Evolutionary conservation across 2,888 invertebrate genomes (phyloP).

Genomic region (Alloplasta piceator): DNA sequence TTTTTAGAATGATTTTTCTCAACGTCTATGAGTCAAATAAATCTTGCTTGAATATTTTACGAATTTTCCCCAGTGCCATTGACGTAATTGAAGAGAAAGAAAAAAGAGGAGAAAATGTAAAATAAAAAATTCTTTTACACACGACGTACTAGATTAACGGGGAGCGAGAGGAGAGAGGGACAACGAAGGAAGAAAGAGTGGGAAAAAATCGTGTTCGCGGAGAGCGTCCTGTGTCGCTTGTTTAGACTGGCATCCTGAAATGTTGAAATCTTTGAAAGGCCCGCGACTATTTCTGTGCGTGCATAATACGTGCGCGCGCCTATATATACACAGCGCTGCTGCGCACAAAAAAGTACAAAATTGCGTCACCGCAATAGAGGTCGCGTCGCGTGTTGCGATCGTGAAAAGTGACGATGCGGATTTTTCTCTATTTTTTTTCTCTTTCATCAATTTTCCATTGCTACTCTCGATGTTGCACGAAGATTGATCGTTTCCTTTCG

Average conservation of each 20-base stretch:
- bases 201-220: constrained; percentile 13
- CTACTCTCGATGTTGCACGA: no score
- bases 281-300: not conserved
- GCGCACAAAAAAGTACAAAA: constrained; percentile 75
- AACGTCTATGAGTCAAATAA: no score
- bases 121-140: constrained; percentile 10
- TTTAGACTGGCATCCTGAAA: constrained; percentile 72
- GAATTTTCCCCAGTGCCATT: no score
- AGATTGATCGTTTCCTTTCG: no score
- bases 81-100: no score
- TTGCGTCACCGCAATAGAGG: constrained; percentile 76
- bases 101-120: no score
- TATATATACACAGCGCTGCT: constrained; percentile 53
- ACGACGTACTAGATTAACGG: not conserved
- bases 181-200: constrained; percentile 4
- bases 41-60: no score
- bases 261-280: constrained; percentile 70
- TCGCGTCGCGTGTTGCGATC: constrained; percentile 68
- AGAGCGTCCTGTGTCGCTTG: constrained; percentile 36
- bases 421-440: constrained; percentile 4
- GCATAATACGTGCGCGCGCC: no score
- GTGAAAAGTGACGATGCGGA: constrained; percentile 62
- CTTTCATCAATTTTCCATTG: not conserved
- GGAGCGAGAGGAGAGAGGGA: not conserved
- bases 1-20: no score